phyloP scores from a whole-genome alignment of 2,113 vertebrate species.

The Hydrolagus affinis region DNA sequence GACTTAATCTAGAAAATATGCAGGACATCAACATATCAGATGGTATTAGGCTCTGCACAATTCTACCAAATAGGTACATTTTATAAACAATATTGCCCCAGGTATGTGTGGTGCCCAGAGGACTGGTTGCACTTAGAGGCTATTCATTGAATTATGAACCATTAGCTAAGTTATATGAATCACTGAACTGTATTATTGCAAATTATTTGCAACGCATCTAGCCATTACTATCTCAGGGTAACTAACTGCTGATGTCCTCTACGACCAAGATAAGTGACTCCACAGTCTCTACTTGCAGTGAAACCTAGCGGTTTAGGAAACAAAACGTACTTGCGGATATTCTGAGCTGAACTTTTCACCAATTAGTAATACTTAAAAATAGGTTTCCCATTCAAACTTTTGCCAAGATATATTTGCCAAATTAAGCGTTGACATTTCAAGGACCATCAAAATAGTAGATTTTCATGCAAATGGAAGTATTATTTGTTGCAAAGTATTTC shows the following conservation, averaged over 20 bases:
- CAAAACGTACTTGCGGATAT: not conserved
- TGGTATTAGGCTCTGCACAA: slow-evolving; percentile 70
- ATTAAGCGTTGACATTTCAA: not conserved
- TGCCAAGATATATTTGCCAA: not conserved
- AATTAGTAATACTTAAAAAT: not conserved
- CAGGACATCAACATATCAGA: slow-evolving; percentile 81
- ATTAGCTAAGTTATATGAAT: slow-evolving; percentile 82
- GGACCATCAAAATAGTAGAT: no score
- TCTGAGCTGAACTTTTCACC: not conserved
- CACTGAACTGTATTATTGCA: slow-evolving; percentile 80
- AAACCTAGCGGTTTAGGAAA: not conserved
- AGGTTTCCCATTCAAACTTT: not conserved
- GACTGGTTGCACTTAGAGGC: slow-evolving; percentile 69
- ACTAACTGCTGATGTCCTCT: slow-evolving; percentile 77
- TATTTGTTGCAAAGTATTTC: no score
- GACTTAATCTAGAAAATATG: slow-evolving; percentile 83
- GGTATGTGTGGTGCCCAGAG: slow-evolving; percentile 64
- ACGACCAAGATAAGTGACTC: slow-evolving; percentile 73
- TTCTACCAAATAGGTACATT: slow-evolving; percentile 69
- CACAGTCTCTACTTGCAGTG: slow-evolving; percentile 35
- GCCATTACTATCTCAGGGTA: slow-evolving; percentile 77
- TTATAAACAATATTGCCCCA: slow-evolving; percentile 72
- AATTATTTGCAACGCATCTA: slow-evolving; percentile 84
- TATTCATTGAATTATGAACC: slow-evolving; percentile 72
- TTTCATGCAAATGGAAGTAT: no score